phyloP scores from a whole-genome alignment of 1,140 invertebrate species.

The Pachyrhynchus sulphureomaculatus region DNA sequence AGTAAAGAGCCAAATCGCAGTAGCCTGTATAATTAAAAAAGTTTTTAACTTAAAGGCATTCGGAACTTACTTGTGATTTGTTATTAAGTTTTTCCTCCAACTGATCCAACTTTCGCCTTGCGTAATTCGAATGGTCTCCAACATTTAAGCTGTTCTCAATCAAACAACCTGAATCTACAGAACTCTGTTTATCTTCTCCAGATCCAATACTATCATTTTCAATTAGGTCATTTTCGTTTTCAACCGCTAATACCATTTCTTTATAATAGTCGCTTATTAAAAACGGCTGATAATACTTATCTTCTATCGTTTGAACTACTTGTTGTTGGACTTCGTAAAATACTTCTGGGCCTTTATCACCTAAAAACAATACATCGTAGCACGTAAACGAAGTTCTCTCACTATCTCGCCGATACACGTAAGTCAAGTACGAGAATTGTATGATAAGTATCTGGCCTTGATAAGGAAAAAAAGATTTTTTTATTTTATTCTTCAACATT shows the following conservation, averaged over 20 bases:
- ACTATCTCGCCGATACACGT: too few species aligned
- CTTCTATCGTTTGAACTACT: slow-evolving; percentile 75
- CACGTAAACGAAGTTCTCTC: not conserved
- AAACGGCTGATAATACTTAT: slow-evolving; percentile 88
- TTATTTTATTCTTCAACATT: too few species aligned
- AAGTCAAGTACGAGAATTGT: too few species aligned
- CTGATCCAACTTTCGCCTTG: slow-evolving; percentile 76
- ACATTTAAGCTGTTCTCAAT: slow-evolving; percentile 60
- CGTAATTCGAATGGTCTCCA: slow-evolving; percentile 81
- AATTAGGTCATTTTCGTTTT: slow-evolving; percentile 62
- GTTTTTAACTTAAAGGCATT: too few species aligned
- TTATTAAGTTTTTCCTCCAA: slow-evolving; percentile 77
- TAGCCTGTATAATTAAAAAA: too few species aligned
- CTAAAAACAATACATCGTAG: slow-evolving; percentile 45
- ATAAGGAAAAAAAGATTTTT: too few species aligned
- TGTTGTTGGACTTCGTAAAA: slow-evolving; percentile 84
- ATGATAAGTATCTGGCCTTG: too few species aligned
- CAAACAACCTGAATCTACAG: slow-evolving; percentile 55
- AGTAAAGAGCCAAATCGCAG: too few species aligned
- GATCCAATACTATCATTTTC: slow-evolving; percentile 49
- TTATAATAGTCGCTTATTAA: slow-evolving; percentile 83
- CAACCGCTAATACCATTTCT: slow-evolving; percentile 69
- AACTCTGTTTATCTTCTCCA: slow-evolving; percentile 57
- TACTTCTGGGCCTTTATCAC: slow-evolving; percentile 84
- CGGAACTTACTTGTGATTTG: slow-evolving; percentile 66